Conservation (phyloP, 2,888 invertebrate genomes). For the Lycophotia porphyrea region DNA sequence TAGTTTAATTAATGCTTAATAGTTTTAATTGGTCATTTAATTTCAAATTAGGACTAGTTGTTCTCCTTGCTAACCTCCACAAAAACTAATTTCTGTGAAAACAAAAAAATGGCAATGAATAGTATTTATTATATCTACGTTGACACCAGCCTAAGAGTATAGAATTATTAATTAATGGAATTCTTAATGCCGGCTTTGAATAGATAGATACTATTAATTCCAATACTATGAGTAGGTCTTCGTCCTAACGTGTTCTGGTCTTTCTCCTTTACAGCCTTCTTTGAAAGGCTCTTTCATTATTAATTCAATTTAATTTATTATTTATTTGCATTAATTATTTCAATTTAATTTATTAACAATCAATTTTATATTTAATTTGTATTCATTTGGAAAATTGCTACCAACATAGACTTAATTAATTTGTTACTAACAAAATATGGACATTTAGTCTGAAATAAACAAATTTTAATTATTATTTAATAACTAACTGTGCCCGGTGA, state of each 20-base stretch:
- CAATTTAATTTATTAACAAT: too few species aligned
- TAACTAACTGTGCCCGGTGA: background rate
- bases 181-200: conserved; percentile 11
- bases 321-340: too few species aligned
- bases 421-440: too few species aligned
- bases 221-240: background rate
- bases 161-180: conserved; percentile 13
- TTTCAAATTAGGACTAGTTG: conserved; percentile 18
- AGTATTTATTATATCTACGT: conserved; percentile 2
- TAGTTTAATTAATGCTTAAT: too few species aligned
- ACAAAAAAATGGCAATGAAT: conserved; percentile 26
- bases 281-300: background rate
- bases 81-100: conserved; percentile 12
- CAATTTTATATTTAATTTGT: too few species aligned
- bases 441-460: too few species aligned
- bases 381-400: too few species aligned
- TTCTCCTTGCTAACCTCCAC: background rate
- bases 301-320: too few species aligned
- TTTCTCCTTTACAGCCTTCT: background rate
- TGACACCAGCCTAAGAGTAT: background rate
- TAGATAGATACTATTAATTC: background rate
- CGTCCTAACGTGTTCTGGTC: background rate
- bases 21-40: conserved; percentile 31
- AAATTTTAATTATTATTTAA: too few species aligned
- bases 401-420: too few species aligned